Conservation (phyloP, 2,797 vertebrate species). For the Melanotaenia parkinsoni region DNA sequence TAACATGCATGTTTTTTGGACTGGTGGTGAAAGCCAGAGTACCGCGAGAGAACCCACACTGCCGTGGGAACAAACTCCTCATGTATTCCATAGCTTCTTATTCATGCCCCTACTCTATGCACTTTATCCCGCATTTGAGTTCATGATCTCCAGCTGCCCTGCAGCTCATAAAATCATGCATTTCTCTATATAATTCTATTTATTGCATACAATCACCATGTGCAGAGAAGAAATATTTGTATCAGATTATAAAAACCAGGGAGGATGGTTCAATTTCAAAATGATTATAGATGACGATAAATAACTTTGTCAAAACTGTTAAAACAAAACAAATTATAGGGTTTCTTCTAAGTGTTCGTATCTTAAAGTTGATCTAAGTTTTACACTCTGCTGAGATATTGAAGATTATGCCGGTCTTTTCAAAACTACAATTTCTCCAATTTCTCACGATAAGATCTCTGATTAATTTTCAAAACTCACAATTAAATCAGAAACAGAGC, state of each 20-base stretch:
- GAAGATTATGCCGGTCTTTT: background rate
- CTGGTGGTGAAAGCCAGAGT: no score
- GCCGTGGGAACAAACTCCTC: no score
- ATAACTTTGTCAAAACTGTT: background rate
- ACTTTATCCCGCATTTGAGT: background rate
- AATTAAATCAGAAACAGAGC: background rate
- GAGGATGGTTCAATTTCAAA: background rate
- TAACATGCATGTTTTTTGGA: no score
- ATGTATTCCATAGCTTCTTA: slow-evolving; percentile 28
- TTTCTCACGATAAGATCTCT: background rate
- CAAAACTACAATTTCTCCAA: background rate
- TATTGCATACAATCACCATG: background rate
- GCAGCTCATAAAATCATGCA: slow-evolving; percentile 10
- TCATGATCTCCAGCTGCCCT: slow-evolving; percentile 9
- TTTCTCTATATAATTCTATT: background rate
- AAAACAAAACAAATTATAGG: background rate
- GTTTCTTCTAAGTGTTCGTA: background rate
- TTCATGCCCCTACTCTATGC: slow-evolving; percentile 19
- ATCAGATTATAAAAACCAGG: background rate
- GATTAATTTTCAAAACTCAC: background rate
- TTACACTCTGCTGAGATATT: background rate
- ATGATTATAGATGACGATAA: background rate
- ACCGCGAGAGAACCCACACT: no score
- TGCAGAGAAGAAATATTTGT: background rate
- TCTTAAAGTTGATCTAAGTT: background rate